Evolutionary conservation across 2,888 invertebrate genomes (phyloP).

Genomic region (Eristalis tenax): DNA sequence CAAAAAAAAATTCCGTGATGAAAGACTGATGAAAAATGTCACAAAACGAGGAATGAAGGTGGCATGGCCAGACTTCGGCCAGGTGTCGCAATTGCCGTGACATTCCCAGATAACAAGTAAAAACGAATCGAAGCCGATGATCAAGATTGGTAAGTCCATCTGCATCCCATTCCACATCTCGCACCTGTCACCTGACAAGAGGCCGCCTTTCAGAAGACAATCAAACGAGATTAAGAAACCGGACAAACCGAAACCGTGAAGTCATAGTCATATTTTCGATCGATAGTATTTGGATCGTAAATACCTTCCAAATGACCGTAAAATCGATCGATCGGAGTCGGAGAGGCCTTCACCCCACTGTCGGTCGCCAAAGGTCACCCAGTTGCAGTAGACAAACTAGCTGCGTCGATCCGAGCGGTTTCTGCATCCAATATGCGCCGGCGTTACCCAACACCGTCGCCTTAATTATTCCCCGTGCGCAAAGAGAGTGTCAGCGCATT

Average conservation of each 20-base stretch:
- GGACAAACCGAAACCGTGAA: constrained; percentile 5
- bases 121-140: background rate
- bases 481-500: background rate
- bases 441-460: background rate
- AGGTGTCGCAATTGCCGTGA: background rate
- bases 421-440: background rate
- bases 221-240: background rate
- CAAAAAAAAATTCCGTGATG: no score
- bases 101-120: background rate
- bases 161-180: background rate
- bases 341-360: background rate
- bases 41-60: no score
- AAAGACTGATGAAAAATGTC: no score
- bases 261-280: background rate
- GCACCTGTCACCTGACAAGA: background rate
- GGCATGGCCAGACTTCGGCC: background rate
- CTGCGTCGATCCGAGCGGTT: background rate
- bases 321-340: background rate
- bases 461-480: background rate
- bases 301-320: background rate
- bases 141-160: background rate
- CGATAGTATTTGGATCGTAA: background rate
- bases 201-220: background rate
- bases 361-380: background rate
- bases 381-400: background rate